Conservation (phyloP, 1,140 invertebrate species). For the Phenacoccus solenopsis region DNA sequence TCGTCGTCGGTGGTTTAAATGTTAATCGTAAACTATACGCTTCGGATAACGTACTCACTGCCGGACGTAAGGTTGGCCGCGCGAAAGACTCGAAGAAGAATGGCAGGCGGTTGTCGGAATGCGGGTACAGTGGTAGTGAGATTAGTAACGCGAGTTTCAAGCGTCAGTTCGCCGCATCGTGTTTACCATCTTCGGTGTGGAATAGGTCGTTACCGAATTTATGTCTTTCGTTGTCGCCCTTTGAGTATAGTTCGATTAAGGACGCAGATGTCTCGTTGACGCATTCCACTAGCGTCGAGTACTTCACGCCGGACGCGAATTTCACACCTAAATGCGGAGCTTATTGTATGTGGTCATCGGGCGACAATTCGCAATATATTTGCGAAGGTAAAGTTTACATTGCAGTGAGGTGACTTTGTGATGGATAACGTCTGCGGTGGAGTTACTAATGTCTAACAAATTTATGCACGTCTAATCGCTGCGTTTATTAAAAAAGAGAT, state of each 20-base stretch:
- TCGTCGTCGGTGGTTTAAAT: not conserved
- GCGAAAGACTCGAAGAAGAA: too few relatives aligned
- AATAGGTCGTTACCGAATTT: conserved; percentile 1
- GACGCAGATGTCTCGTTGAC: not conserved
- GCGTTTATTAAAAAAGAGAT: too few relatives aligned
- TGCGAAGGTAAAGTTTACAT: not conserved
- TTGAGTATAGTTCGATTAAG: not conserved
- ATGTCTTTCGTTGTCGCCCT: not conserved
- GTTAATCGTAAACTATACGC: too few relatives aligned
- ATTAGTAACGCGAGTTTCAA: not conserved
- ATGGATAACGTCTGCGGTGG: not conserved
- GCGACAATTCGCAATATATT: not conserved
- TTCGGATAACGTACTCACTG: too few relatives aligned
- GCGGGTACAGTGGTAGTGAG: too few relatives aligned
- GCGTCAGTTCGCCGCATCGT: not conserved
- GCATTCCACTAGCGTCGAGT: conserved; percentile 1
- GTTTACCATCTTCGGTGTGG: conserved; percentile 1
- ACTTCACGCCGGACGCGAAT: not conserved
- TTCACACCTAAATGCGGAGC: not conserved
- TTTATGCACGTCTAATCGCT: too few relatives aligned
- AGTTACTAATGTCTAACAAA: conserved; percentile 1
- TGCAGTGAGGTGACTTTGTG: not conserved
- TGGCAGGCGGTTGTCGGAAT: too few relatives aligned
- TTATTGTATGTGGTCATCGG: not conserved
- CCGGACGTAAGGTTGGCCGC: not conserved